Percentiles rank a stretch among this genome's conserved stretches.
These are phyloP conservation scores for Sebastes hubbsi DNA, from an alignment of 2,797 vertebrate species.

Conservation along the genomic window DNA sequence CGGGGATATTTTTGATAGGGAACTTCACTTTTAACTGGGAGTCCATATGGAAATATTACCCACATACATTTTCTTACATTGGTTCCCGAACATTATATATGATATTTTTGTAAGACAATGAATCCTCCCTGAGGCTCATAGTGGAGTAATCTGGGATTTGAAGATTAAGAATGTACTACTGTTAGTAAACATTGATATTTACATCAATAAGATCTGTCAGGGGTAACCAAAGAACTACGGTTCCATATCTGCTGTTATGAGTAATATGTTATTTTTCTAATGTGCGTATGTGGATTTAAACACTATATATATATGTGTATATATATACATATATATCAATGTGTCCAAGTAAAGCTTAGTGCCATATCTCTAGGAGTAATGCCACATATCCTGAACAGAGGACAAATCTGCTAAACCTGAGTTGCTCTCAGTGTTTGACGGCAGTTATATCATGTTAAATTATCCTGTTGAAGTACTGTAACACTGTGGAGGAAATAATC, in stretches of 20 bases:
- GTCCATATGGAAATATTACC: slow-evolving; percentile 57
- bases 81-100: slow-evolving; percentile 72
- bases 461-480: slow-evolving; percentile 81
- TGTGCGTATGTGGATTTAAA: slow-evolving; percentile 66
- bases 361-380: slow-evolving; percentile 81
- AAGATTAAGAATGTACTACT: slow-evolving; percentile 86
- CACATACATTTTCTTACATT: slow-evolving; percentile 71
- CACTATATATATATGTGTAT: slow-evolving; percentile 48
- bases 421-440: slow-evolving; percentile 59
- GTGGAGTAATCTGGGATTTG: slow-evolving; percentile 77
- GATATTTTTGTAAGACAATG: slow-evolving; percentile 85
- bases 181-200: slow-evolving; percentile 78
- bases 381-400: slow-evolving; percentile 65
- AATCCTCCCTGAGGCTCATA: slow-evolving; percentile 67
- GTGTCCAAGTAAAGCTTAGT: slow-evolving; percentile 82
- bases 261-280: slow-evolving; percentile 67
- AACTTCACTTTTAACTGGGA: slow-evolving; percentile 62
- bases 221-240: slow-evolving; percentile 96
- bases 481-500: slow-evolving; percentile 74
- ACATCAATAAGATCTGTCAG: slow-evolving; percentile 83
- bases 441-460: slow-evolving; percentile 57
- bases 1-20: slow-evolving; percentile 71
- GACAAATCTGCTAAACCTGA: slow-evolving; percentile 64
- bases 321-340: slow-evolving; percentile 40
- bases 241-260: slow-evolving; percentile 83